Base-by-base conservation (phyloP, 2,113 vertebrate species). In the Pteropus alecto region DNA sequence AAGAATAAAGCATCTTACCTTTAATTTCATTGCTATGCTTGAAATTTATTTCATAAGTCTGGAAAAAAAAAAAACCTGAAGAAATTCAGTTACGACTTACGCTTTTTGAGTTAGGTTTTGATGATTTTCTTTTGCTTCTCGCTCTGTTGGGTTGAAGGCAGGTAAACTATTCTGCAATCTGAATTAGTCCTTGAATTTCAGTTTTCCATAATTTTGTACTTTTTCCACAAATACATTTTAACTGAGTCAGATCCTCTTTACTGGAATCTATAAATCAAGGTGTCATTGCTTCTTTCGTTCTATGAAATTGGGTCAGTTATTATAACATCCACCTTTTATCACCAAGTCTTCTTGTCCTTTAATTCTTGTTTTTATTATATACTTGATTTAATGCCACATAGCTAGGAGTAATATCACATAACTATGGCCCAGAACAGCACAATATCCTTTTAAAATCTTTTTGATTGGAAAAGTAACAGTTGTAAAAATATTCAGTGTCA, bases 311-410 rank as follows among this genome's bases (percentile, higher is more conserved):
- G 11, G 10, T 96, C 54, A 85, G 85, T 90, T 92, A 15, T 58
- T 88, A 11, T 7, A 76, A 1, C 10, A 35, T 61, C 43, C 5
- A 78, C 51, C 63, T 95, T 77, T 94, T 2, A 67, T 41, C 60
- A 60, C 18, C 35, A 91, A 41, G 90, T 86, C 60, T 86, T 41
- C 19, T 83, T 48, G 16, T 77, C 95, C 8, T 86, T 82, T 81
- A 51, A 83, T 89, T 97, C 90, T 94, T 79, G 19, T 51, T 96
- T 96, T 96, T 86, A 70, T 76, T 71, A 77, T n/a, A 21, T 81
- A 9, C 93, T 96, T 90, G 56, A 95, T 70, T 43, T 63, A 93
- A 98, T 96, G 51, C 12, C 94, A 15, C 6, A 4, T n/a, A 77
- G 56, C 90, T 90, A 13, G 56, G 71, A 93, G 30, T 93, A 78